Conservation (phyloP, 2,113 vertebrate genomes). For the Rattus norvegicus region DNA sequence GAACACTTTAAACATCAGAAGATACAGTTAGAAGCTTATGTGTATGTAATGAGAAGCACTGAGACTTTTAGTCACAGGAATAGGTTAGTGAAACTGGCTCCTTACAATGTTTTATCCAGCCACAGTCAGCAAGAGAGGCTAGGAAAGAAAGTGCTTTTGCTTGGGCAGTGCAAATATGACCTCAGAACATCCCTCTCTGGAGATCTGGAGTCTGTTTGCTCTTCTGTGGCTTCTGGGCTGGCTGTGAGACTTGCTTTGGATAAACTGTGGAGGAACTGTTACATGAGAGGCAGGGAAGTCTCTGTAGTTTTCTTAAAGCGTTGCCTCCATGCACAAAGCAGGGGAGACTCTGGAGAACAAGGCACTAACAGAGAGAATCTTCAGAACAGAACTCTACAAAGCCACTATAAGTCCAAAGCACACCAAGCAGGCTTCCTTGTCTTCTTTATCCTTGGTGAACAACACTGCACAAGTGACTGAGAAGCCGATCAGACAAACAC, state of each 20-base stretch:
- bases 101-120: not conserved
- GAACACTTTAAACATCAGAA: not conserved
- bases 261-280: not conserved
- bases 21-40: not conserved
- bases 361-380: not conserved
- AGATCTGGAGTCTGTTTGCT: not conserved
- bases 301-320: not conserved
- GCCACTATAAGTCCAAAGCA: not conserved
- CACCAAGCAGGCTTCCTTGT: rapidly evolving
- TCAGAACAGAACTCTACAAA: not conserved
- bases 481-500: not conserved
- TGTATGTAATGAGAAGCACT: not conserved
- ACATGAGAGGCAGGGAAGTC: not conserved
- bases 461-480: not conserved
- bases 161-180: not conserved
- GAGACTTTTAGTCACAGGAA: not conserved
- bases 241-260: not conserved
- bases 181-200: not conserved
- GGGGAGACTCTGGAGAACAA: not conserved
- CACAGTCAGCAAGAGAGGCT: not conserved
- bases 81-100: not conserved
- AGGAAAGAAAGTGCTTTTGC: not conserved
- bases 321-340: not conserved
- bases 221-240: not conserved
- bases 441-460: not conserved